Evolutionary conservation across 2,113 vertebrate genomes (phyloP), one percentile per base, ranked within the genome.

Genomic region (Poeciliopsis occidentalis): DNA sequence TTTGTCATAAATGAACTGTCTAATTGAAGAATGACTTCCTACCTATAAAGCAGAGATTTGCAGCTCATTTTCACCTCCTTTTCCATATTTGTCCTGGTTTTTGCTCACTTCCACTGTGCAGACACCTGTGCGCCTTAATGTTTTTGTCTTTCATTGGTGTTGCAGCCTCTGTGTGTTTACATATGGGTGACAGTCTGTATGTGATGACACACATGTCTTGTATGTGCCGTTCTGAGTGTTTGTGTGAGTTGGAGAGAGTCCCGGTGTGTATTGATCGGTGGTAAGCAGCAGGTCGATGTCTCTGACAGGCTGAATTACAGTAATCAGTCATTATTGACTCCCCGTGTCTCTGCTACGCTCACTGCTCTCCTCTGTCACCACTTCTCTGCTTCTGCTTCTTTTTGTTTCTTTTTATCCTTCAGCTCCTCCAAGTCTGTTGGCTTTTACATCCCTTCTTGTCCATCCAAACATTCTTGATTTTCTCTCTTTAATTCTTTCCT

Each of bases 281-380:
- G 96, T 95, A 95, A 57, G 96, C 95, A 95, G 95, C 94, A 96
- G 95, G 96, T 98, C 96, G 95, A 98, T 99, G 95, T 89, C 95
- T 94, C 95, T 97, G 95, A 97, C 96, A 97, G 96, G 94, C 95
- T 96, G 96, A 99, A 98, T 99, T 97, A 97, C 96, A 97, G 97
- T 97, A 96, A 99, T 99, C 97, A 98, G 96, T 98, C 96, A 96
- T 96, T 97, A 97, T 98, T 97, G 96, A 98, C 96, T 93, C 94
- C 89, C 93, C 92, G 95, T 95, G 94, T 91, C 93, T 94, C 85
- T 84, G 76, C 87, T 83, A 81, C 92, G 94, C 86, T 77, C 73
- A 83, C 85, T 85, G 84, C 82, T 31, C 75, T 85, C 72, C 75
- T 76, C 62, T 80, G 44, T 73, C 65, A 79, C 66, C 71, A 41